Conservation (phyloP, 2,888 invertebrate species). For the Idaea dimidiata region DNA sequence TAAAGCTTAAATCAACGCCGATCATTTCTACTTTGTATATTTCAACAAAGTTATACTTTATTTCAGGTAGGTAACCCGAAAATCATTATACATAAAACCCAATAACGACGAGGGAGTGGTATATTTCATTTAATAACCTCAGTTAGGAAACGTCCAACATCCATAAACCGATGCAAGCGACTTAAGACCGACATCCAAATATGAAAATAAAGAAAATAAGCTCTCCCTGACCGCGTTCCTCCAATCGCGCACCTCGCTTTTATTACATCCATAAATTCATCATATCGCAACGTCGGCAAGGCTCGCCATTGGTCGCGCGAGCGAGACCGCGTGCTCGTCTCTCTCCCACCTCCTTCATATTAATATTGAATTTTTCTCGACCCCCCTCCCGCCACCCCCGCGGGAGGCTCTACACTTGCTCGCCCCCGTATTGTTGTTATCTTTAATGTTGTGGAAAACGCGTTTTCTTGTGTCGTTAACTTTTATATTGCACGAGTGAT, state of each 20-base stretch:
- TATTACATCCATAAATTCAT: conserved; percentile 93
- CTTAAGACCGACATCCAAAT: conserved; percentile 73
- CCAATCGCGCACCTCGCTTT: conserved; percentile 85
- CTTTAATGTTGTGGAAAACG: conserved; percentile 82
- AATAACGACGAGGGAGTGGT: conserved; percentile 30
- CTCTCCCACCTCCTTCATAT: conserved; percentile 86
- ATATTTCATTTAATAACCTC: conserved; percentile 36
- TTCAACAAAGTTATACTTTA: conserved; percentile 4
- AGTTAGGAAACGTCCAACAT: conserved; percentile 56
- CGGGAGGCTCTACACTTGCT: conserved; percentile 80
- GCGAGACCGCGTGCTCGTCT: conserved; percentile 74
- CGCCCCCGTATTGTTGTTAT: conserved; percentile 81
- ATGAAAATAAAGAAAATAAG: conserved; percentile 82
- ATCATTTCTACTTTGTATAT: background rate
- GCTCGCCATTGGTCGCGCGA: conserved; percentile 81
- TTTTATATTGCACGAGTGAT: conserved; percentile 81
- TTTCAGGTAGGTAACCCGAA: background rate
- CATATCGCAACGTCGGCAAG: conserved; percentile 82
- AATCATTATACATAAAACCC: conserved; percentile 18
- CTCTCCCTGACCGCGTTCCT: conserved; percentile 75
- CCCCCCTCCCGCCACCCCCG: conserved; percentile 77
- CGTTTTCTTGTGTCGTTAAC: conserved; percentile 82
- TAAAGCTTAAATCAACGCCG: background rate
- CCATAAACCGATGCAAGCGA: conserved; percentile 49
- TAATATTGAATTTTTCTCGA: conserved; percentile 90